A percentile compares a stretch with the other conserved stretches of the same genome.
phyloP scores from a whole-genome alignment of 2,797 vertebrate genomes.

The Dendrocincla tyrannina region DNA sequence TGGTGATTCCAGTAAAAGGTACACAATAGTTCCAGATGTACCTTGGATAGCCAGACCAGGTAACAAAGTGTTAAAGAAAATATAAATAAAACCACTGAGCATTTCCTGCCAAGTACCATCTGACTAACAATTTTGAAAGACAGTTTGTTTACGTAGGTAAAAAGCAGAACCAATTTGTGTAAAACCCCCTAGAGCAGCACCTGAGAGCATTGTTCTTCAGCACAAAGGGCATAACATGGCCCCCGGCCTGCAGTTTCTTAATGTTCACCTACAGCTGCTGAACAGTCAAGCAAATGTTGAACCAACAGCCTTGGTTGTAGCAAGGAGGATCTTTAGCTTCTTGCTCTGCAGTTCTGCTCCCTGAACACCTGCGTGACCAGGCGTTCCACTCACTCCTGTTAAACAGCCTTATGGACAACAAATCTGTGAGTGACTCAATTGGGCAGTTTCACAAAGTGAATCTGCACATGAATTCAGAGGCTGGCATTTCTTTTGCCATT shows the following conservation, averaged over 20 bases:
- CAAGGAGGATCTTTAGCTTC: not conserved
- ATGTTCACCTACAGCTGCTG: not conserved
- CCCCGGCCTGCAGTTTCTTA: not conserved
- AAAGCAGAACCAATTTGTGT: not conserved
- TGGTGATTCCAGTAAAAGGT: not conserved
- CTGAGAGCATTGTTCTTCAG: not conserved
- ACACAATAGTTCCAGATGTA: not conserved
- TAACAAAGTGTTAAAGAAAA: not conserved
- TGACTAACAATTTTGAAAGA: not conserved
- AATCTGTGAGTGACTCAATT: not conserved
- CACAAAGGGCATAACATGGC: not conserved
- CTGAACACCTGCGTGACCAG: not conserved
- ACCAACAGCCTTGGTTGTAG: not conserved
- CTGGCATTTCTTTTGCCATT: not conserved
- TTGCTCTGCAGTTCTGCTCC: not conserved
- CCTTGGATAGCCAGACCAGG: not conserved
- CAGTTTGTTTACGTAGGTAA: not conserved
- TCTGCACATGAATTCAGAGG: not conserved
- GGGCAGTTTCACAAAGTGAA: not conserved
- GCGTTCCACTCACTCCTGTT: not conserved
- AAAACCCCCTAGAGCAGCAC: not conserved
- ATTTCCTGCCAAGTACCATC: not conserved
- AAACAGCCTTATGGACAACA: not conserved
- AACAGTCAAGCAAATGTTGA: not conserved
- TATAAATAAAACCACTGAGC: not conserved